Evolutionary conservation across 1,140 invertebrate species (phyloP).

Genomic region (Cecropterus lyciades): DNA sequence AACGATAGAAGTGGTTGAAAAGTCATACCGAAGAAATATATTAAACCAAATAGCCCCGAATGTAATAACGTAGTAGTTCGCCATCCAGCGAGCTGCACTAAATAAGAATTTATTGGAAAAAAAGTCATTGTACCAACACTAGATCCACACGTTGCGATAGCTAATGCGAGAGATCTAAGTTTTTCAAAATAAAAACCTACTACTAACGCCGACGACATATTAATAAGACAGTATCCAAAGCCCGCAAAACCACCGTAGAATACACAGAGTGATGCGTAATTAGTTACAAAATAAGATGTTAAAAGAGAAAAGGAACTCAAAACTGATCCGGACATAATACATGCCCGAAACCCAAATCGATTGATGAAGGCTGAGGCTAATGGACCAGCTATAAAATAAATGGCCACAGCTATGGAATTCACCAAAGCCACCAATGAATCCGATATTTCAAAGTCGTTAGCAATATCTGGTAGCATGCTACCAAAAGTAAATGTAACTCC

Average conservation of each 20-base stretch:
- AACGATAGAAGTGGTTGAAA: constrained; percentile 67
- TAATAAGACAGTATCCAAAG: constrained; percentile 91
- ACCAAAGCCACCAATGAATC: constrained; percentile 61
- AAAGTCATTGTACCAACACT: constrained; percentile 90
- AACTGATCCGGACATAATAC: constrained; percentile 87
- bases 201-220: constrained; percentile 87
- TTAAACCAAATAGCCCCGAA: constrained; percentile 83
- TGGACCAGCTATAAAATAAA: constrained; percentile 86
- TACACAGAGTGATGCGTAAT: constrained; percentile 54
- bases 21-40: constrained; percentile 67
- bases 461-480: constrained; percentile 62
- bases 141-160: constrained; percentile 92
- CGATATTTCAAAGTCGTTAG: constrained; percentile 55
- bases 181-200: constrained; percentile 94
- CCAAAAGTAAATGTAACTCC: constrained; percentile 72
- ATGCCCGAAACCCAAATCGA: constrained; percentile 89
- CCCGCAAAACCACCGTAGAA: constrained; percentile 85
- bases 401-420: constrained; percentile 68
- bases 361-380: constrained; percentile 90
- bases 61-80: constrained; percentile 88
- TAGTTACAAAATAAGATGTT: constrained; percentile 64
- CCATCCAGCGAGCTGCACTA: constrained; percentile 90
- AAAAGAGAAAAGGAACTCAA: constrained; percentile 63
- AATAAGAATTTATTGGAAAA: constrained; percentile 86
- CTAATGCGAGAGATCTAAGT: constrained; percentile 90